Base-by-base conservation (phyloP, 2,888 invertebrate genomes). In the Acheta domesticus region DNA sequence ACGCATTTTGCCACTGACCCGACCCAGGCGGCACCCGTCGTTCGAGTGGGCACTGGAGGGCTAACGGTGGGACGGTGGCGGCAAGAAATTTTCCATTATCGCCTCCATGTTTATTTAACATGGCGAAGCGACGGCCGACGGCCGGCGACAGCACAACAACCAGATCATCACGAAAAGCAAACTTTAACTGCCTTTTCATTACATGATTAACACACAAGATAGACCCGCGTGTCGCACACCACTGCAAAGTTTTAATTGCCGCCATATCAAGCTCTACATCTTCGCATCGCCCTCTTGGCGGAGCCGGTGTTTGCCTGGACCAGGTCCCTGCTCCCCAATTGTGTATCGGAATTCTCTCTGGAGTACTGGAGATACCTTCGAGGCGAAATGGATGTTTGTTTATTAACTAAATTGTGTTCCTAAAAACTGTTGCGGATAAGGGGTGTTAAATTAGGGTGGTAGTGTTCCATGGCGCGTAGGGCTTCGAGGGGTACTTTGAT, bases 81-180 rank as follows among this genome's bases (percentile, higher is more conserved):
- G n/a, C 62, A 62, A 62, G 62, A 62, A 62, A 62, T 19, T 62
- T 62, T 62, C n/a, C 62, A 62, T 62, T 62, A 62, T 62, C 62
- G n/a, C 62, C 62, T 8, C n/a, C n/a, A 62, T 62, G 62, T 62
- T 62, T 62, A 62, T 62, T 62, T 62, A 62, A 62, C 62, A 62
- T 12, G n/a, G 14, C n/a, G 36, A 36, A 36, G 36, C 36, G 36
- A 36, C 36, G 36, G 23, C 12, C 50, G 50, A 50, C 50, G 50
- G 62, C 62, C n/a, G n/a, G 62, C 62, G 62, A 62, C 62, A 62
- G 62, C 14, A n/a, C 16, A 62, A 62, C 62, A 62, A 36, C 62
- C n/a, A 14, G 62, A 62, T 62, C 62, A 62, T 62, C 62, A 19
- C 62, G n/a, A 19, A 62, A 62, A 62, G 62, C 62, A 62, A 62